Conservation (phyloP, 2,113 vertebrate genomes). For the Ardeotis arabs region DNA sequence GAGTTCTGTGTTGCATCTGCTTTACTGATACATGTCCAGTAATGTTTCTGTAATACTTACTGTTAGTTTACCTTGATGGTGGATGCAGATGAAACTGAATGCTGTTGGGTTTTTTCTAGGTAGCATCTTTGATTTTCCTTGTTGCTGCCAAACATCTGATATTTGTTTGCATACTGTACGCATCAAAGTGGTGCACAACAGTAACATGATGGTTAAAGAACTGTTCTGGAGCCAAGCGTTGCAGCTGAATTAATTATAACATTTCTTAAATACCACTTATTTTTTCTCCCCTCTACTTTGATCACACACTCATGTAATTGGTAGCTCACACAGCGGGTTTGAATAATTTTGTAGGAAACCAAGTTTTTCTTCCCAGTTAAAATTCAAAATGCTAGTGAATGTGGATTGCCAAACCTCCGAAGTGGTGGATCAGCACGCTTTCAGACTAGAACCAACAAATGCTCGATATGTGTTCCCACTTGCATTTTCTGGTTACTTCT, state of each 20-base stretch:
- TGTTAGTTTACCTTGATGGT: not conserved
- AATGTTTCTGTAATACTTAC: not conserved
- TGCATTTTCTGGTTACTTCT: not conserved
- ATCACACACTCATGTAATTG: not conserved
- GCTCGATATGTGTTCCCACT: not conserved
- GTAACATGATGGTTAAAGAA: constrained; percentile 12
- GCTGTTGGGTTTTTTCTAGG: not conserved
- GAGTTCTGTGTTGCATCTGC: not conserved
- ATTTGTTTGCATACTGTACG: constrained; percentile 49
- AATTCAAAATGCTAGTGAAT: not conserved
- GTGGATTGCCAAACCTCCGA: not conserved
- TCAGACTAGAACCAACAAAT: not conserved
- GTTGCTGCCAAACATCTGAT: constrained; percentile 40
- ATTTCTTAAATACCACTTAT: constrained; percentile 21
- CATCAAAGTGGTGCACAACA: constrained; percentile 14
- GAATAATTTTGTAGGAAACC: not conserved
- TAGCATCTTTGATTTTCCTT: constrained; percentile 32
- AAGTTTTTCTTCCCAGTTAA: not conserved
- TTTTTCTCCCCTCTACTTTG: not conserved
- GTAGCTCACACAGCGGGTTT: not conserved
- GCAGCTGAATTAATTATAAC: constrained; percentile 22
- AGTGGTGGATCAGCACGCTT: not conserved
- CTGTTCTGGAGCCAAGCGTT: constrained; percentile 5
- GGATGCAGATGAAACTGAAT: not conserved
- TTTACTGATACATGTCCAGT: rapidly evolving